Evolutionary conservation across 2,113 vertebrate genomes (phyloP).

Genomic region (Narcine bancroftii): DNA sequence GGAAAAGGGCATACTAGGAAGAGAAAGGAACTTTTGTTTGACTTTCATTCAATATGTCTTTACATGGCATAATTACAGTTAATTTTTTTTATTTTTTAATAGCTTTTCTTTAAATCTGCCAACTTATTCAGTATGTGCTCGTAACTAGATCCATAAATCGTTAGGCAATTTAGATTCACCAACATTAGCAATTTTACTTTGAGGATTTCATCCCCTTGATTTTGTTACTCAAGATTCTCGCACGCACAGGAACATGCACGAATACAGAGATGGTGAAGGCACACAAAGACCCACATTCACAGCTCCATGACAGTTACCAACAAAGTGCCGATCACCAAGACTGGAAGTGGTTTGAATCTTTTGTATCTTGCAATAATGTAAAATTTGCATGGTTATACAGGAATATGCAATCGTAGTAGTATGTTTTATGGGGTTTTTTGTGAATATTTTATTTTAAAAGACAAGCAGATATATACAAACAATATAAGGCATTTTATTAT

Average conservation of each 20-base stretch:
- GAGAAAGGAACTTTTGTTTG: neutral
- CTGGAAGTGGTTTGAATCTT: neutral
- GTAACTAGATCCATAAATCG: neutral
- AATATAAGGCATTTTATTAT: no score
- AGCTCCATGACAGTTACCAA: no score
- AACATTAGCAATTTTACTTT: neutral
- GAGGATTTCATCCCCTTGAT: neutral
- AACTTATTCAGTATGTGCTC: neutral
- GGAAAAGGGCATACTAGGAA: neutral
- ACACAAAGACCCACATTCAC: no score
- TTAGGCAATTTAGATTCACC: neutral
- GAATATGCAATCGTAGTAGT: neutral
- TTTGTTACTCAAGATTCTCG: no score
- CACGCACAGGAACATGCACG: no score
- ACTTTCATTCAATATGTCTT: neutral
- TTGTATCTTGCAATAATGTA: neutral
- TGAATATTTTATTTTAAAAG: no score
- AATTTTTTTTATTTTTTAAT: neutral
- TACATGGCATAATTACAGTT: neutral
- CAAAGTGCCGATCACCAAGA: neutral
- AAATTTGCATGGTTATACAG: neutral
- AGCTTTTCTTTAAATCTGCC: constrained; percentile 8
- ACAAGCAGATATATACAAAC: no score
- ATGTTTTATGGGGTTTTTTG: neutral
- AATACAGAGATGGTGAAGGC: no score